Evolutionary conservation across 2,797 vertebrate genomes (phyloP).

Genomic region (Sphenodon punctatus): DNA sequence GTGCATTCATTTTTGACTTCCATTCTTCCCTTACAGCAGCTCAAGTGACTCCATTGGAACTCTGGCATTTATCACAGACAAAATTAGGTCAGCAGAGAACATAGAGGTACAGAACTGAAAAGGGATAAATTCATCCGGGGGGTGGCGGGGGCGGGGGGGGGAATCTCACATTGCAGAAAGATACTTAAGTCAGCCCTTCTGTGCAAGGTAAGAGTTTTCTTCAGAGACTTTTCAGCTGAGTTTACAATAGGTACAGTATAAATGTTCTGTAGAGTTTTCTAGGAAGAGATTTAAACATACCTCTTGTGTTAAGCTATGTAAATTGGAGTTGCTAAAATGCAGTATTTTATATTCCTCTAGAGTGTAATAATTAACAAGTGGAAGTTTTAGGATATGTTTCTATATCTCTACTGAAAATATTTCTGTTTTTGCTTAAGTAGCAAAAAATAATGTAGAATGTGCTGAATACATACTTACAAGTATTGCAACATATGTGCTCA

Average conservation of each 20-base stretch:
- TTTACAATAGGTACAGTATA: background rate
- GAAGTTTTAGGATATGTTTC: background rate
- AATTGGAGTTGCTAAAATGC: background rate
- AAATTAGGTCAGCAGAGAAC: conserved; percentile 64
- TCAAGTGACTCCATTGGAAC: conserved; percentile 61
- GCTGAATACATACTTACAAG: background rate
- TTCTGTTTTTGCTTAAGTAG: background rate
- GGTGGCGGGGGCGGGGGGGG: background rate
- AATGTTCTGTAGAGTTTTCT: background rate
- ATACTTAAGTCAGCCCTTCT: conserved; percentile 33
- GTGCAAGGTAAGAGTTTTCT: conserved; percentile 47
- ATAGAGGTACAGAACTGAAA: conserved; percentile 50
- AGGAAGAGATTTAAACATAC: background rate
- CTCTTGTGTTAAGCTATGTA: background rate
- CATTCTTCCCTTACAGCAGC: conserved; percentile 60
- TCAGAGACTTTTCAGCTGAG: conserved; percentile 21
- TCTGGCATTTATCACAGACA: conserved; percentile 64
- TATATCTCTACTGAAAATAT: background rate
- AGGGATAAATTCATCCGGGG: conserved; percentile 41
- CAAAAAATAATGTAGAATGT: background rate
- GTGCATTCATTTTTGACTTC: conserved; percentile 61
- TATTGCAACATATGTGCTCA: accelerated
- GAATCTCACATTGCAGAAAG: conserved; percentile 20
- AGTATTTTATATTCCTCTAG: background rate
- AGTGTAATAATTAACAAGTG: background rate